Evolutionary conservation across 2,888 invertebrate species (phyloP).

Genomic region (Spatulosminthurus flaviceps): DNA sequence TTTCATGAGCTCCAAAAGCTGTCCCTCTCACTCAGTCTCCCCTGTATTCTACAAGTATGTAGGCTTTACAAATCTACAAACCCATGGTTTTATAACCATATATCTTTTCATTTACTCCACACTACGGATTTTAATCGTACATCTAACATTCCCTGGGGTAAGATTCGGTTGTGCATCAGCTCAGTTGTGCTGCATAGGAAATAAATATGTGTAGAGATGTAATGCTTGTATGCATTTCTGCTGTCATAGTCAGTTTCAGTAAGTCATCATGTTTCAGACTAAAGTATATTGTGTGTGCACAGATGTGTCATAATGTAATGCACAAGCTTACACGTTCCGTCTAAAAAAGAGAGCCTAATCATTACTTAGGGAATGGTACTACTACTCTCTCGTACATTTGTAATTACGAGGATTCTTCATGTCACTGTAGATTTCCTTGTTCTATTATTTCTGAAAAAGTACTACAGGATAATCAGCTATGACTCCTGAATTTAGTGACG

Average conservation of each 20-base stretch:
- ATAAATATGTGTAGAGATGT: no score
- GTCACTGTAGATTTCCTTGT: no score
- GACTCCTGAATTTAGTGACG: no score
- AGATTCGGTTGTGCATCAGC: background rate
- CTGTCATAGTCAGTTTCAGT: no score
- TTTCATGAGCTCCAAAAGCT: slow-evolving; percentile 41
- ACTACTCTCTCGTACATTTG: no score
- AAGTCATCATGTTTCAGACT: no score
- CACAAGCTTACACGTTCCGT: background rate
- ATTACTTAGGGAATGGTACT: no score
- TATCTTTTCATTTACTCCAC: background rate
- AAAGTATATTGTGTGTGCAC: background rate
- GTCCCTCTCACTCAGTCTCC: slow-evolving; percentile 33
- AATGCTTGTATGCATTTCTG: no score
- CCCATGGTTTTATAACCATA: background rate
- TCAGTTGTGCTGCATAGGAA: no score
- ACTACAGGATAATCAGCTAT: no score
- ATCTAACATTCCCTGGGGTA: slow-evolving; percentile 21
- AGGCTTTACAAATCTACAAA: background rate
- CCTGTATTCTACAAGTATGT: background rate
- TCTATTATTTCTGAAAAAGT: no score
- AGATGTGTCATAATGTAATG: slow-evolving; percentile 6
- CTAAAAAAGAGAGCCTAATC: background rate
- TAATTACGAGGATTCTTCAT: no score
- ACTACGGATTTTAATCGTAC: slow-evolving; percentile 4